These are phyloP conservation scores for Sebastes aleutianus DNA, from an alignment of 2,797 vertebrate species.

Conservation along the genomic window DNA sequence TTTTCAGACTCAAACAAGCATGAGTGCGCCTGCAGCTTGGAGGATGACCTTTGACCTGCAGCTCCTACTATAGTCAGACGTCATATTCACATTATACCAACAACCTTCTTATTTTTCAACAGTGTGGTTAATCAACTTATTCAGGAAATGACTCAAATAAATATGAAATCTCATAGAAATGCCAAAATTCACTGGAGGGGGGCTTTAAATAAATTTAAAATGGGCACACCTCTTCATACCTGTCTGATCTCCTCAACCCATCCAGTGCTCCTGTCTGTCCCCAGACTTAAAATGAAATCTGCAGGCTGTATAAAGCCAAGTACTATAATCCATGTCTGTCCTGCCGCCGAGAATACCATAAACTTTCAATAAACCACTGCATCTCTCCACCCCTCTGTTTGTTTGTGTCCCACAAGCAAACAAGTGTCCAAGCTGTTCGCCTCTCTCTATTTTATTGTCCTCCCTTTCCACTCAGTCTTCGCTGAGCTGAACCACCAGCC, in stretches of 20 bases:
- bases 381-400: neutral
- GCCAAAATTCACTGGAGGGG: too few species aligned
- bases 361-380: neutral
- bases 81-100: too few species aligned
- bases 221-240: neutral
- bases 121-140: too few species aligned
- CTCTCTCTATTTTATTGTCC: neutral
- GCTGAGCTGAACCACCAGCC: neutral
- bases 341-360: neutral
- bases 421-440: neutral
- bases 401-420: neutral
- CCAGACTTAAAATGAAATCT: neutral
- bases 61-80: too few species aligned
- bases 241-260: neutral
- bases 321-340: neutral
- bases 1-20: too few species aligned
- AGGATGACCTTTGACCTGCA: too few species aligned
- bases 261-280: neutral
- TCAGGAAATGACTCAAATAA: too few species aligned
- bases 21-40: too few species aligned
- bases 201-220: neutral
- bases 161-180: too few species aligned
- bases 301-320: neutral
- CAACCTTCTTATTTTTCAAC: too few species aligned
- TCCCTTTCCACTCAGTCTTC: neutral